Percentiles rank a stretch among this genome's conserved stretches.
These are phyloP conservation scores for Caenorhabditis doughertyi DNA, from an alignment of 2,888 invertebrate species.

Conservation along the genomic window DNA sequence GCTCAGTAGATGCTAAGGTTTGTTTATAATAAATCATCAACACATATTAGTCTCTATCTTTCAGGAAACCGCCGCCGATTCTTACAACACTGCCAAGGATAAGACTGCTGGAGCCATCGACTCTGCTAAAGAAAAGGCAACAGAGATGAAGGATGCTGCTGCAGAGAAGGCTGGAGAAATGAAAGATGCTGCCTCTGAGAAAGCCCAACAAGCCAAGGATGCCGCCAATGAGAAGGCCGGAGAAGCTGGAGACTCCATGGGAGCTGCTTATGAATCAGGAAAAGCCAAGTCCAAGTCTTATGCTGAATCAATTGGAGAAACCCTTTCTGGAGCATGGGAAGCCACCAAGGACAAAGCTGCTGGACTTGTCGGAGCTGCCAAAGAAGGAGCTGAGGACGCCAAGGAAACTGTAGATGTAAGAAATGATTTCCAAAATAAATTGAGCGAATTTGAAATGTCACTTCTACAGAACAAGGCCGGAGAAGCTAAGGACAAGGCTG, in stretches of 20 bases:
- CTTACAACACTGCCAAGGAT: conserved; percentile 31
- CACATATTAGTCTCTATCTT: no score
- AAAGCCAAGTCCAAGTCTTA: neutral
- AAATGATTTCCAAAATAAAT: neutral
- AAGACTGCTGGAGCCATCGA: conserved; percentile 4
- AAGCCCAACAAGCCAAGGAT: conserved; percentile 15
- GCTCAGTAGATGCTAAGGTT: conserved; percentile 1
- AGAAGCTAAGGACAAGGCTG: conserved; percentile 34
- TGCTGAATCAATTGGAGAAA: conserved; percentile 10
- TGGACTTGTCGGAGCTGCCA: conserved; percentile 4
- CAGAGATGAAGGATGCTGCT: neutral
- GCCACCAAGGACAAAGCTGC: conserved; percentile 20
- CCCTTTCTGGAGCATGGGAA: conserved; percentile 26
- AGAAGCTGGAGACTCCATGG: no score
- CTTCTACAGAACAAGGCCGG: no score
- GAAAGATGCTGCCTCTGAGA: neutral
- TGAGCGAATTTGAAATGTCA: no score
- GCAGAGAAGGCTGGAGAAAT: neutral
- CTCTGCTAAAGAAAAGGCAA: neutral
- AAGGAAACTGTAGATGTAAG: conserved; percentile 3
- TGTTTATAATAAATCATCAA: neutral
- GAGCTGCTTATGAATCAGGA: no score
- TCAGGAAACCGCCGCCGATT: conserved; percentile 27
- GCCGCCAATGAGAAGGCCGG: conserved; percentile 10
- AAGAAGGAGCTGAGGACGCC: conserved; percentile 1